phyloP scores from a whole-genome alignment of 2,797 vertebrate genomes.

The Iguana delicatissima region DNA sequence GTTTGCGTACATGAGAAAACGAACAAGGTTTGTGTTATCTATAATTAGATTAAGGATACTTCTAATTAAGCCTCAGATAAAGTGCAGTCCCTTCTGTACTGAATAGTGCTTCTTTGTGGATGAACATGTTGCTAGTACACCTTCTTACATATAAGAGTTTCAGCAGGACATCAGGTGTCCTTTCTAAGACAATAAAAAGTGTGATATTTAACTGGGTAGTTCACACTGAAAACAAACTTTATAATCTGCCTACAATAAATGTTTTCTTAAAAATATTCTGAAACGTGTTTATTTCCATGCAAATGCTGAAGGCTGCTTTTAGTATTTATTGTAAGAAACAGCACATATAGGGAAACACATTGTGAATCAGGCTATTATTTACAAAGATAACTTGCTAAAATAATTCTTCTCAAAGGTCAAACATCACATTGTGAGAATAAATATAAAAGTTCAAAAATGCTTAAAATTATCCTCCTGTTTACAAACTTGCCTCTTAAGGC shows the following conservation, averaged over 20 bases:
- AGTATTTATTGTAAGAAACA: slow-evolving; percentile 78
- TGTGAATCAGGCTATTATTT: slow-evolving; percentile 73
- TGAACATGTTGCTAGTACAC: neutral
- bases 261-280: slow-evolving; percentile 67
- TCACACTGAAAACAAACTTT: slow-evolving; percentile 63
- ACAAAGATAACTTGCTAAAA: slow-evolving; percentile 70
- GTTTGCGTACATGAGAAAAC: neutral
- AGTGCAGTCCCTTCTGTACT: neutral
- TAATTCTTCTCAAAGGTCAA: slow-evolving; percentile 69
- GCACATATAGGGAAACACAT: slow-evolving; percentile 43
- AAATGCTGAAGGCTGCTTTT: slow-evolving; percentile 68
- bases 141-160: neutral
- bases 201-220: slow-evolving; percentile 40
- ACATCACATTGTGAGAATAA: slow-evolving; percentile 65
- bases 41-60: neutral
- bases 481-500: slow-evolving; percentile 70
- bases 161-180: neutral
- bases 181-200: neutral
- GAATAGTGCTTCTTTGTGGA: neutral
- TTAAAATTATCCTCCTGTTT: slow-evolving; percentile 67
- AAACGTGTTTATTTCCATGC: slow-evolving; percentile 68
- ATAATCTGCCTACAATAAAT: slow-evolving; percentile 50
- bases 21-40: neutral
- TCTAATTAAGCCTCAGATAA: neutral
- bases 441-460: slow-evolving; percentile 54